These are phyloP conservation scores for Xerus inauris DNA, from an alignment of 2,113 vertebrate species.

Conservation along the genomic window DNA sequence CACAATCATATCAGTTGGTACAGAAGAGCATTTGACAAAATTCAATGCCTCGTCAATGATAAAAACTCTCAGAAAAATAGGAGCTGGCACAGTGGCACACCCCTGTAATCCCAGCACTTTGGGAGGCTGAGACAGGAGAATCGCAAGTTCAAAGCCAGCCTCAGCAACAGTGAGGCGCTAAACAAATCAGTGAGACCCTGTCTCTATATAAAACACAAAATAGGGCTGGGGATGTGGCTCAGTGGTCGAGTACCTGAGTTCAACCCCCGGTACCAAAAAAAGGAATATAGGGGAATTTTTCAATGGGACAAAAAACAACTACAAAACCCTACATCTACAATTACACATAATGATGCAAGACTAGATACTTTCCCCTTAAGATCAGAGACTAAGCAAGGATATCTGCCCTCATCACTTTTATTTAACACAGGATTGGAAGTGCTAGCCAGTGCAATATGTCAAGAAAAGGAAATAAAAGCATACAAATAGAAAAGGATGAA, in stretches of 20 bases:
- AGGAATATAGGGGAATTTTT: not conserved
- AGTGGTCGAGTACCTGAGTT: no score
- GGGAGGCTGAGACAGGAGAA: no score
- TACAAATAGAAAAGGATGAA: not conserved
- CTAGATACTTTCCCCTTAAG: not conserved
- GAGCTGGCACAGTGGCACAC: no score
- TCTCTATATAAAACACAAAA: no score
- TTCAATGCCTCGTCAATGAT: not conserved
- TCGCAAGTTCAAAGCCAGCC: no score
- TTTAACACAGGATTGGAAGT: not conserved
- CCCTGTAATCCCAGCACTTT: no score
- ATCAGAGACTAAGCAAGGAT: not conserved
- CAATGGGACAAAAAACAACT: not conserved
- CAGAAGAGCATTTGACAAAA: not conserved
- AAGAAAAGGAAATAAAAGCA: not conserved
- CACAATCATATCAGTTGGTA: constrained; percentile 4
- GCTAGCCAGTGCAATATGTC: not conserved
- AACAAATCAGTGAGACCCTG: no score
- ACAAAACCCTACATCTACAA: not conserved
- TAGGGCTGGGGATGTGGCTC: no score
- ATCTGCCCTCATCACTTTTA: not conserved
- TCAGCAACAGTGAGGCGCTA: no score
- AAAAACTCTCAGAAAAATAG: not conserved
- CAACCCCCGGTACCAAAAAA: no score
- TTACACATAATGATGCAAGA: not conserved